phyloP scores from a whole-genome alignment of 2,888 invertebrate species.

The Theretra japonica region DNA sequence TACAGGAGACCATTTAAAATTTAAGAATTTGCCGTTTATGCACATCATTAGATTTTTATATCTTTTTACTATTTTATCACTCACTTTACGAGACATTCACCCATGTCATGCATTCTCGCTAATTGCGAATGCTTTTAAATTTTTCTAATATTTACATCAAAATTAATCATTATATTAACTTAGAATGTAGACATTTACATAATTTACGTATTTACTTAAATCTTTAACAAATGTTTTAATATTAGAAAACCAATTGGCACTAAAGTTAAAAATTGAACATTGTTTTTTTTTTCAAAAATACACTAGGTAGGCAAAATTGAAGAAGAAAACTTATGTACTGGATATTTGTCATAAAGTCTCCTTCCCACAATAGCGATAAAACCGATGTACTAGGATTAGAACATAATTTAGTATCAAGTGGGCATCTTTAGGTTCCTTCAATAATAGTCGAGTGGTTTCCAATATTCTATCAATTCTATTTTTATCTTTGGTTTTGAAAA shows the following conservation, averaged over 20 bases:
- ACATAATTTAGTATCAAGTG: no score
- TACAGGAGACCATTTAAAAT: no score
- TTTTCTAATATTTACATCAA: constrained; percentile 8
- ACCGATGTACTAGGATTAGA: no score
- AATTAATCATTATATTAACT: neutral
- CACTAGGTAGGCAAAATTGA: no score
- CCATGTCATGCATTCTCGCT: constrained; percentile 12
- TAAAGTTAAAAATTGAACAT: constrained; percentile 25
- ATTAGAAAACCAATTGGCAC: constrained; percentile 10
- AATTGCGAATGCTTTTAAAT: constrained; percentile 14
- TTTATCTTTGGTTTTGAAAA: no score
- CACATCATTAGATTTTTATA: constrained; percentile 25
- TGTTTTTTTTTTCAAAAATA: neutral
- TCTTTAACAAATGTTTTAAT: neutral
- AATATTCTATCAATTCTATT: no score
- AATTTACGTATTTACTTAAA: neutral
- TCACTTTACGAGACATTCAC: constrained; percentile 1
- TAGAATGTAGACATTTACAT: neutral
- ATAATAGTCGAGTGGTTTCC: no score
- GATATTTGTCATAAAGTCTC: no score
- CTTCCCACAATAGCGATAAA: no score
- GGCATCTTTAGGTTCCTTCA: no score
- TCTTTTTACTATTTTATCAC: constrained; percentile 4
- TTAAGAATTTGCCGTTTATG: neutral
- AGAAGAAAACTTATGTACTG: no score